phyloP scores from a whole-genome alignment of 2,797 vertebrate genomes.

The Okamejei kenojei region DNA sequence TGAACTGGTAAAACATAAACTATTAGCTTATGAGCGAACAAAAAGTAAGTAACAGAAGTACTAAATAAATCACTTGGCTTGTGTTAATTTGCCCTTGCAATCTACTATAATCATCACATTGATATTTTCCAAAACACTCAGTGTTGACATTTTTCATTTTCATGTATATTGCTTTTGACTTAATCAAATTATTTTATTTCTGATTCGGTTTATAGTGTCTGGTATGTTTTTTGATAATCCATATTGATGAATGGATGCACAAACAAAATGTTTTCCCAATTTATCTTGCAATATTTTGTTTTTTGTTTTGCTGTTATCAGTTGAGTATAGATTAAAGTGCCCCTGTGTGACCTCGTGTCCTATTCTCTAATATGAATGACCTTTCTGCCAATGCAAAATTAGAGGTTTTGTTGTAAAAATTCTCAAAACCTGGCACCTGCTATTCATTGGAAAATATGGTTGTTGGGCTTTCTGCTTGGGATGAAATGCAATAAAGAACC shows the following conservation, averaged over 20 bases:
- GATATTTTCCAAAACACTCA: not conserved
- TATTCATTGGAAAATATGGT: not conserved
- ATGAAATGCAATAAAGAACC: not conserved
- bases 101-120: not conserved
- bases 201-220: not conserved
- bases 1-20: slow-evolving; percentile 88
- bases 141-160: not conserved
- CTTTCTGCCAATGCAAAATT: not conserved
- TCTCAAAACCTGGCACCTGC: not conserved
- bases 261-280: not conserved
- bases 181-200: too few species aligned
- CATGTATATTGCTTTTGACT: not conserved
- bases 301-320: not conserved
- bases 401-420: not conserved
- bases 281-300: too few species aligned
- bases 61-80: not conserved
- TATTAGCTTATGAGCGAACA: slow-evolving; percentile 74
- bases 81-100: too few species aligned
- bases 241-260: not conserved
- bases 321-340: not conserved
- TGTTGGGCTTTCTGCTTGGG: not conserved
- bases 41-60: slow-evolving; percentile 71
- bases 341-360: not conserved
- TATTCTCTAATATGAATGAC: not conserved
- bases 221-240: not conserved